Conservation (phyloP, 2,797 vertebrate species). For the Tinamus major region DNA sequence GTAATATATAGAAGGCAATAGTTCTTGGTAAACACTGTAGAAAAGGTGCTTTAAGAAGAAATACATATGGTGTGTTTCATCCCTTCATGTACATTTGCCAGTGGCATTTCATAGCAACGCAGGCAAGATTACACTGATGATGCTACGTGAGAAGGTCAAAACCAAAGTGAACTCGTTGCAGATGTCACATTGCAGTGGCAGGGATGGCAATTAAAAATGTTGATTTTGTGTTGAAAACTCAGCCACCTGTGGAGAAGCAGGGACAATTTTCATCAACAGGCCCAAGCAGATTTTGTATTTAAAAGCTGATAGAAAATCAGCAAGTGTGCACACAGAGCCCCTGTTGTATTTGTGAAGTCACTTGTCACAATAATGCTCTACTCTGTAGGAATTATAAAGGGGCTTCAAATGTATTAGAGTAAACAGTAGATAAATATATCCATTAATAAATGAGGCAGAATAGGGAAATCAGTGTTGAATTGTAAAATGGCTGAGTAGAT, state of each 20-base stretch:
- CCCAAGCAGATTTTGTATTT: not conserved
- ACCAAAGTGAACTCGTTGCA: not conserved
- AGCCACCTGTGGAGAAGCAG: not conserved
- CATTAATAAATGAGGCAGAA: not conserved
- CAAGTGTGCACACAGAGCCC: not conserved
- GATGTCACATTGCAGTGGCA: accelerated
- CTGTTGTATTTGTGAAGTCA: not conserved
- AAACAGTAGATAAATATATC: not conserved
- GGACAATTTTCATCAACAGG: not conserved
- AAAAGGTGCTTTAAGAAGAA: not conserved
- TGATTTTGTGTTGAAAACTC: not conserved
- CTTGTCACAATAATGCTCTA: not conserved
- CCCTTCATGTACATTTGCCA: not conserved
- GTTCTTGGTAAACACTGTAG: not conserved
- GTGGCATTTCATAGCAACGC: not conserved
- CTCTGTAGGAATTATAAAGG: not conserved
- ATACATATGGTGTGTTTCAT: not conserved
- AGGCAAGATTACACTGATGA: accelerated
- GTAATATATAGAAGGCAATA: accelerated
- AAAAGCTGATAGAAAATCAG: not conserved
- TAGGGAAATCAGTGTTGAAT: not conserved
- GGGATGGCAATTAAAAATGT: not conserved
- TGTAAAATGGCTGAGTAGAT: not conserved
- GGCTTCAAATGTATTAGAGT: not conserved
- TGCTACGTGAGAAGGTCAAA: not conserved